Conservation (phyloP, 1,140 invertebrate species). For the Belonocnema kinseyi region DNA sequence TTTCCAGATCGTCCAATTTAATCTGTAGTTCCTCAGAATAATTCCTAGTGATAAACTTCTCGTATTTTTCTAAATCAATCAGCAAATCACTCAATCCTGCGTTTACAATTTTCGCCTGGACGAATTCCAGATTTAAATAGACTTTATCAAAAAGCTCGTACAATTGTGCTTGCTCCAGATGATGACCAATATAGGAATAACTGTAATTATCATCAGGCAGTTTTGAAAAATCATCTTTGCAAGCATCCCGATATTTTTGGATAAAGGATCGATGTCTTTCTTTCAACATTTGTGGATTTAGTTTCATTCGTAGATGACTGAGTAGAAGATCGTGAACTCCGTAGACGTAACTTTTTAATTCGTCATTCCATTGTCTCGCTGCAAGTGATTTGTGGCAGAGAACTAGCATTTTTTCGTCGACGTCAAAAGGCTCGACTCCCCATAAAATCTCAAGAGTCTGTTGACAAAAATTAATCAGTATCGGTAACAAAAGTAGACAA, state of each 20-base stretch:
- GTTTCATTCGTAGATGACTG: constrained; percentile 1
- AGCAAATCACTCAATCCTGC: constrained; percentile 78
- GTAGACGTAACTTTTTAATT: constrained; percentile 11
- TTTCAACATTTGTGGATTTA: constrained; percentile 33
- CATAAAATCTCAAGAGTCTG: constrained; percentile 77
- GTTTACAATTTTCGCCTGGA: constrained; percentile 78
- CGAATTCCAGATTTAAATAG: constrained; percentile 79
- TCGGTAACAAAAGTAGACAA: constrained; percentile 16
- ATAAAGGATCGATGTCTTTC: constrained; percentile 74
- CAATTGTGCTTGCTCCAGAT: constrained; percentile 75
- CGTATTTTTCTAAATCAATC: constrained; percentile 77
- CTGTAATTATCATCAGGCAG: constrained; percentile 80
- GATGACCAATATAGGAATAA: constrained; percentile 79
- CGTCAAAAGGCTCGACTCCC: constrained; percentile 47
- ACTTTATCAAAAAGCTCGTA: constrained; percentile 73
- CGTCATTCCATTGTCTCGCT: constrained; percentile 20
- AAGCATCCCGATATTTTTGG: constrained; percentile 70
- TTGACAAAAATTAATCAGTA: constrained; percentile 38
- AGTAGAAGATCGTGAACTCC: constrained; percentile 20
- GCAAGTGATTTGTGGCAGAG: constrained; percentile 10
- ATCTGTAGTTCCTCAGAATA: constrained; percentile 43
- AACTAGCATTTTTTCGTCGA: constrained; percentile 5
- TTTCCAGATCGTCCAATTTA: constrained; percentile 59
- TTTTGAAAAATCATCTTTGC: constrained; percentile 73
- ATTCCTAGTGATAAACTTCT: constrained; percentile 70